phyloP scores from a whole-genome alignment of 2,113 vertebrate genomes.

The Eptesicus fuscus region DNA sequence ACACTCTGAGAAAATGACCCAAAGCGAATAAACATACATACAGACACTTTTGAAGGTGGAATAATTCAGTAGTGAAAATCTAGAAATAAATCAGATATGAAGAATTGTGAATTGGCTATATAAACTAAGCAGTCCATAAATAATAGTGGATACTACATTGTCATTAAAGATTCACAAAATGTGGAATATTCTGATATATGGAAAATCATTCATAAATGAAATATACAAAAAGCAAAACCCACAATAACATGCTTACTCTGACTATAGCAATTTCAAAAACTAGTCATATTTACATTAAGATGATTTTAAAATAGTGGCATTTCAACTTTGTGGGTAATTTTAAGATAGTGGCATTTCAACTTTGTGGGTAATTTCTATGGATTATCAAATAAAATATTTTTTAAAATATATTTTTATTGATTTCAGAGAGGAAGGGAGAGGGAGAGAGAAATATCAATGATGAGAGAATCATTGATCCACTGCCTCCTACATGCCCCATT shows the following conservation, averaged over 20 bases:
- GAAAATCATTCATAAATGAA: neutral
- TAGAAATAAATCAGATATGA: neutral
- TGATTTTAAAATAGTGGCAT: neutral
- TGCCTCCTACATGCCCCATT: too few species aligned
- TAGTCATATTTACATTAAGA: neutral
- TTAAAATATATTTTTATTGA: neutral
- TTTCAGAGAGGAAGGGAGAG: too few species aligned
- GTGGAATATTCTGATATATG: neutral
- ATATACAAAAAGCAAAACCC: neutral
- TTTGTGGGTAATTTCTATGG: neutral
- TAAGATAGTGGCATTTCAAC: neutral
- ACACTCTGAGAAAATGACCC: neutral
- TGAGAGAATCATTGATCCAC: too few species aligned
- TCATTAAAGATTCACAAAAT: neutral
- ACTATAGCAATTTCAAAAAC: neutral
- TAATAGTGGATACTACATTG: neutral
- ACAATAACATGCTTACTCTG: neutral
- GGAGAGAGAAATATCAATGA: too few species aligned
- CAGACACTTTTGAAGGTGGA: neutral
- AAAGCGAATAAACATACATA: neutral
- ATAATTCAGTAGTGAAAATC: neutral
- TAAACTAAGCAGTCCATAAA: neutral
- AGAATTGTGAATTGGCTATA: neutral
- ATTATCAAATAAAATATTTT: neutral
- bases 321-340: neutral